phyloP scores from a whole-genome alignment of 2,888 invertebrate species.

The Dimorphilus gyrociliatus region DNA sequence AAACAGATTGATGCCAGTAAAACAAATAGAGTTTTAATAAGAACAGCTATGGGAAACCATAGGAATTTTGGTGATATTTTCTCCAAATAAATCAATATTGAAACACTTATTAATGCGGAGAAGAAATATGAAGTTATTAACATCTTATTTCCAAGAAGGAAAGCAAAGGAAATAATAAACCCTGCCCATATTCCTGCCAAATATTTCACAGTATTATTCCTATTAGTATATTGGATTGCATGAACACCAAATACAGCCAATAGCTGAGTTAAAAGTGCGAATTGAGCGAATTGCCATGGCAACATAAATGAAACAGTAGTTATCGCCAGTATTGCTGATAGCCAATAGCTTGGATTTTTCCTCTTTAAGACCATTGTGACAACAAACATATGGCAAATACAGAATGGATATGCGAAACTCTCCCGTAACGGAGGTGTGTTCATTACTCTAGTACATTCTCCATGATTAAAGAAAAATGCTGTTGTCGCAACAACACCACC shows the following conservation, averaged over 20 bases:
- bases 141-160: slow-evolving; percentile 46
- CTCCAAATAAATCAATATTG: too few relatives aligned
- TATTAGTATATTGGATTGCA: slow-evolving; percentile 38
- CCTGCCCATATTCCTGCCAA: too few relatives aligned
- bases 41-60: too few relatives aligned
- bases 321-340: slow-evolving; percentile 20
- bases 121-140: slow-evolving; percentile 43
- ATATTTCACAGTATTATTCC: too few relatives aligned
- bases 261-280: slow-evolving; percentile 59
- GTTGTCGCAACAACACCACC: slow-evolving; percentile 56
- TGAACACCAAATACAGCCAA: slow-evolving; percentile 55
- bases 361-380: slow-evolving; percentile 44
- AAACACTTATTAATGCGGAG: slow-evolving; percentile 33
- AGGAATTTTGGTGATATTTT: too few relatives aligned
- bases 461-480: slow-evolving; percentile 64
- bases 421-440: slow-evolving; percentile 72
- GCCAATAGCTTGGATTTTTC: slow-evolving; percentile 2
- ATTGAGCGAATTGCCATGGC: slow-evolving; percentile 58
- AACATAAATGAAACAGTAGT: slow-evolving; percentile 38
- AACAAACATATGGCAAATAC: slow-evolving; percentile 55
- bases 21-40: background rate
- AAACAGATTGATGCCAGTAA: background rate
- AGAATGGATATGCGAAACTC: slow-evolving; percentile 64
- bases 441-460: slow-evolving; percentile 60
- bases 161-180: slow-evolving; percentile 36